Conservation (phyloP, 2,888 invertebrate species). For the Tolmerus cingulatus region DNA sequence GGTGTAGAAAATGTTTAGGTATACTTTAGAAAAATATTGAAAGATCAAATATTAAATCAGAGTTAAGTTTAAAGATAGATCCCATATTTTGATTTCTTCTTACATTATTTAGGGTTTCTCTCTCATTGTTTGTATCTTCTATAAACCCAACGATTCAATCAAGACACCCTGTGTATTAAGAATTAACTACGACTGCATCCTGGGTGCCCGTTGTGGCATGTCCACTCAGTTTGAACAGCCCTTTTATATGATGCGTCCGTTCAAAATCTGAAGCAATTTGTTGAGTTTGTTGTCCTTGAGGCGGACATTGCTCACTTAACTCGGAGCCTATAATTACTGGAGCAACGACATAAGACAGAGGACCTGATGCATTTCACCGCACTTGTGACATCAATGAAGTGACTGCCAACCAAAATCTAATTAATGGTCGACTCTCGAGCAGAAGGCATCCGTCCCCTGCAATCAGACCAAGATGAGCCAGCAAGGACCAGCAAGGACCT, state of each 20-base stretch:
- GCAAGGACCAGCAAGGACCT: slow-evolving; percentile 1
- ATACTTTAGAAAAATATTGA: too few relatives aligned
- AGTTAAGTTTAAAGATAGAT: too few relatives aligned
- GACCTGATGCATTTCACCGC: slow-evolving; percentile 20
- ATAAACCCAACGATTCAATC: too few relatives aligned
- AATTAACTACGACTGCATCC: neutral
- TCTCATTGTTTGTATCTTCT: neutral
- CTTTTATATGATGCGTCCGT: neutral
- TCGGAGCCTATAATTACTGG: slow-evolving; percentile 19
- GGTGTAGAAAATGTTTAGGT: too few relatives aligned
- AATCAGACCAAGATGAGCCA: slow-evolving; percentile 10
- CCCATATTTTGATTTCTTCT: too few relatives aligned
- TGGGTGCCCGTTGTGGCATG: neutral
- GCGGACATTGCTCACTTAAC: neutral
- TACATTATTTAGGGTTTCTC: too few relatives aligned
- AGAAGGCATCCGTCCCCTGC: neutral
- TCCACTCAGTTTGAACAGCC: neutral
- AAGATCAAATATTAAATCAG: too few relatives aligned
- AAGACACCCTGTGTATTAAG: neutral
- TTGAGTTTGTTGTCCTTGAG: neutral
- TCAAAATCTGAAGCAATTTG: neutral
- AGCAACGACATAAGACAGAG: slow-evolving; percentile 7
- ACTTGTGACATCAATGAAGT: slow-evolving; percentile 33
- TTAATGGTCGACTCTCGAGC: slow-evolving; percentile 3
- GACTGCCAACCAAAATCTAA: slow-evolving; percentile 26